phyloP scores from a whole-genome alignment of 2,797 vertebrate species.

The Diplodus puntazzo region DNA sequence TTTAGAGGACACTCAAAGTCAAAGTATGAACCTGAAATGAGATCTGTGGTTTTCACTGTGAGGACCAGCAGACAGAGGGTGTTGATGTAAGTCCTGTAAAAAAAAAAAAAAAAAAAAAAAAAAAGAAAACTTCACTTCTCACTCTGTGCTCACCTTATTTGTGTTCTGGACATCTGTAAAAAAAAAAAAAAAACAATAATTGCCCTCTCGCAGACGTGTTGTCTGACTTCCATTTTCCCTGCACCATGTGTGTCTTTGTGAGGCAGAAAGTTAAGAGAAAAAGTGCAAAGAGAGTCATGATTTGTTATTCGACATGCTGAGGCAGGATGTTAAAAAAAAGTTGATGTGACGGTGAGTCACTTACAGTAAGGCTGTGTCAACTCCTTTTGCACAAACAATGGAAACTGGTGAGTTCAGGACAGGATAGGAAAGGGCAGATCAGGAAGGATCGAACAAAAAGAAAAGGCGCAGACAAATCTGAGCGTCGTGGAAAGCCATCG shows the following conservation, averaged over 20 bases:
- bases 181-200: too few relatives aligned
- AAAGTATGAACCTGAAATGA: too few relatives aligned
- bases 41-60: background rate
- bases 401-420: constrained; percentile 4
- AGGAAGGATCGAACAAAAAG: background rate
- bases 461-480: background rate
- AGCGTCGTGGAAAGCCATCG: background rate
- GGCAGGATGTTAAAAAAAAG: constrained; percentile 38
- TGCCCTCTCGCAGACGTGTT: constrained; percentile 13
- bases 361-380: constrained; percentile 14
- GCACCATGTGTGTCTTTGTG: background rate
- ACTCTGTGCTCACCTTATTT: background rate
- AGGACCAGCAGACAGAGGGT: background rate
- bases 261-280: constrained; percentile 11
- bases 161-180: background rate
- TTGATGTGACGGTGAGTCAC: constrained; percentile 26
- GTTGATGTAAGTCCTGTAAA: background rate
- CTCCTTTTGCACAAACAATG: constrained; percentile 16
- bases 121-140: background rate
- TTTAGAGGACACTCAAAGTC: too few relatives aligned
- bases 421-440: background rate
- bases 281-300: background rate
- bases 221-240: constrained; percentile 1
- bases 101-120: background rate
- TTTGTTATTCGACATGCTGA: constrained; percentile 42